phyloP scores from a whole-genome alignment of 2,888 invertebrate species.

The Hipparchia semele region DNA sequence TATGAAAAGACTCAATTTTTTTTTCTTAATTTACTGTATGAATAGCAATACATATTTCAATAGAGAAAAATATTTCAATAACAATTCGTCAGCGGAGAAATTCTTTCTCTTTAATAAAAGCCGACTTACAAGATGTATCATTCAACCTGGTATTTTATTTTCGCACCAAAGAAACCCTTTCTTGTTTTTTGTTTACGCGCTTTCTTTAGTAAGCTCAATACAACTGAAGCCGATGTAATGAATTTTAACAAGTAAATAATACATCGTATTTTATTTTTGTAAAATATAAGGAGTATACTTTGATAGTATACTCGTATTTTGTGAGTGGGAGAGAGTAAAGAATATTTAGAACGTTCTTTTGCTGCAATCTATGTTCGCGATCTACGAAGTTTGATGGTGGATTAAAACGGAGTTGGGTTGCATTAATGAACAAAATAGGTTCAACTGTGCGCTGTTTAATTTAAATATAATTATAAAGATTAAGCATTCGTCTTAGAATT shows the following conservation, averaged over 20 bases:
- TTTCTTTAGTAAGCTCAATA: conserved; percentile 9
- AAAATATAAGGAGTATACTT: background rate
- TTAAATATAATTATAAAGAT: too few species aligned
- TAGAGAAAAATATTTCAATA: conserved; percentile 11
- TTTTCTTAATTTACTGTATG: background rate
- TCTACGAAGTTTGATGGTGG: too few species aligned
- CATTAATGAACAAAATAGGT: too few species aligned
- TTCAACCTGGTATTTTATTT: conserved; percentile 14
- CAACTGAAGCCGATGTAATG: conserved; percentile 10
- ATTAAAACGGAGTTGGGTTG: too few species aligned
- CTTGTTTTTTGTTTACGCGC: conserved; percentile 8
- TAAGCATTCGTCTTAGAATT: too few species aligned
- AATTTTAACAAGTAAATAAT: conserved; percentile 16
- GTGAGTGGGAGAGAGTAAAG: background rate
- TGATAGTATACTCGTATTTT: background rate
- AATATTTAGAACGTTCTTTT: too few species aligned
- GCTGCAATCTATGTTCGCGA: too few species aligned
- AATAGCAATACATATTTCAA: background rate
- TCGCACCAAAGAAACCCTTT: conserved; percentile 20
- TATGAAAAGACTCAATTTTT: background rate
- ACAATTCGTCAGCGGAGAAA: conserved; percentile 14
- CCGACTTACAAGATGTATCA: conserved; percentile 18
- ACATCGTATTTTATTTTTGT: background rate
- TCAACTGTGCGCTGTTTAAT: too few species aligned
- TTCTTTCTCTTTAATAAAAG: conserved; percentile 19